Conservation (phyloP, 2,113 vertebrate species). For the Poeciliopsis retropinna region DNA sequence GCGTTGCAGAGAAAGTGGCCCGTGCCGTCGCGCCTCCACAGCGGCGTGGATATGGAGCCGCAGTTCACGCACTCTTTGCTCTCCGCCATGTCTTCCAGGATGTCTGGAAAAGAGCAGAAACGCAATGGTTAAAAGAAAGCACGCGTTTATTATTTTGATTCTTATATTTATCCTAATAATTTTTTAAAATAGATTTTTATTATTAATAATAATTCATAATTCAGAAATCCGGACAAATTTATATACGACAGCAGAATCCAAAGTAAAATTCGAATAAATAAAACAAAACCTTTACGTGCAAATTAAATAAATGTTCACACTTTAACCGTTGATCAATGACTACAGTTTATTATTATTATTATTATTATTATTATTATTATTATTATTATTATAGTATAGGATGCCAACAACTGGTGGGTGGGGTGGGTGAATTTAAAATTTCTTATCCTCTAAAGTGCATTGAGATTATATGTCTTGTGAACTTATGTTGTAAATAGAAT, state of each 20-base stretch:
- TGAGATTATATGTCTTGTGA: neutral
- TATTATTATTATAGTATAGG: too few species aligned
- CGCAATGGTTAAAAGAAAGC: neutral
- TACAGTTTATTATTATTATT: too few species aligned
- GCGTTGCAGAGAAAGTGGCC: conserved; percentile 99
- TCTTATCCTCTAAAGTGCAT: neutral
- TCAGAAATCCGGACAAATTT: neutral
- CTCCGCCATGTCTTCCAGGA: conserved; percentile 94
- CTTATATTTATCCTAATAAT: neutral
- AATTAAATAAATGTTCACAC: too few species aligned
- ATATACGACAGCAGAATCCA: too few species aligned
- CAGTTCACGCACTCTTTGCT: conserved; percentile 98
- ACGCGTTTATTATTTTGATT: neutral
- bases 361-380: too few species aligned
- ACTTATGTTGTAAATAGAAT: neutral
- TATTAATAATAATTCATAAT: neutral
- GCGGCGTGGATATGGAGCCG: conserved; percentile 96
- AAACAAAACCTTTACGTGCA: too few species aligned
- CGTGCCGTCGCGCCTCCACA: conserved; percentile 97
- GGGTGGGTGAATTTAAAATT: neutral
- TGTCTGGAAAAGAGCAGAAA: conserved; percentile 78
- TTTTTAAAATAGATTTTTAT: neutral
- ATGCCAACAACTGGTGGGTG: too few species aligned
- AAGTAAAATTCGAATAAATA: too few species aligned
- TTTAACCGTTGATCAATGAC: too few species aligned